A percentile compares a stretch with the other conserved stretches of the same genome.
These are phyloP conservation scores for Ceyx margarethae DNA, from an alignment of 2,113 vertebrate species.

Conservation along the genomic window DNA sequence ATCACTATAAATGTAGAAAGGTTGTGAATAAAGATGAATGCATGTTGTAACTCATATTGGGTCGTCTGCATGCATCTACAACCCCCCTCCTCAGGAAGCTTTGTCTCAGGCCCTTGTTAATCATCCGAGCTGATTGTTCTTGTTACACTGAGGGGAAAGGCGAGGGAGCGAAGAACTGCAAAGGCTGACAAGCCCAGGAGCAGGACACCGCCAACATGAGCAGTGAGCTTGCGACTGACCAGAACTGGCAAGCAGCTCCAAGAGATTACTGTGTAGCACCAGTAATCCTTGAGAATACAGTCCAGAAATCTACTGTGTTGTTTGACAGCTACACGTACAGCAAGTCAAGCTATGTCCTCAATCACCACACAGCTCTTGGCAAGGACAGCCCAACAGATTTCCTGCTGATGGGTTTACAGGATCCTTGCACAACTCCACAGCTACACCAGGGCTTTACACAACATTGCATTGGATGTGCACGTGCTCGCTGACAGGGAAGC, in stretches of 20 bases:
- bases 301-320: neutral
- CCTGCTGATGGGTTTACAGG: neutral
- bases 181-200: neutral
- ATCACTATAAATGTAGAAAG: too few relatives aligned
- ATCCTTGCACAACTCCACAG: neutral
- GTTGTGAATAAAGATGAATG: too few relatives aligned
- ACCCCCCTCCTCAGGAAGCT: neutral
- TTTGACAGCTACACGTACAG: neutral
- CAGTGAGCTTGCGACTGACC: neutral
- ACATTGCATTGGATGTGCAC: accelerated
- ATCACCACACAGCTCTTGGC: neutral
- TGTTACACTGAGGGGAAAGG: neutral
- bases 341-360: neutral
- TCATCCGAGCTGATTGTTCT: accelerated
- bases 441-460: neutral
- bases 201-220: neutral
- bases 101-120: neutral
- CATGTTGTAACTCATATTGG: too few relatives aligned
- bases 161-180: neutral
- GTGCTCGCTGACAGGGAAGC: accelerated
- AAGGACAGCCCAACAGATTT: neutral
- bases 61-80: too few relatives aligned
- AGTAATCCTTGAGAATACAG: neutral
- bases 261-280: neutral
- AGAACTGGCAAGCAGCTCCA: neutral